These are phyloP conservation scores for Acrossocheilus fasciatus DNA, from an alignment of 2,797 vertebrate genomes.

Conservation along the genomic window DNA sequence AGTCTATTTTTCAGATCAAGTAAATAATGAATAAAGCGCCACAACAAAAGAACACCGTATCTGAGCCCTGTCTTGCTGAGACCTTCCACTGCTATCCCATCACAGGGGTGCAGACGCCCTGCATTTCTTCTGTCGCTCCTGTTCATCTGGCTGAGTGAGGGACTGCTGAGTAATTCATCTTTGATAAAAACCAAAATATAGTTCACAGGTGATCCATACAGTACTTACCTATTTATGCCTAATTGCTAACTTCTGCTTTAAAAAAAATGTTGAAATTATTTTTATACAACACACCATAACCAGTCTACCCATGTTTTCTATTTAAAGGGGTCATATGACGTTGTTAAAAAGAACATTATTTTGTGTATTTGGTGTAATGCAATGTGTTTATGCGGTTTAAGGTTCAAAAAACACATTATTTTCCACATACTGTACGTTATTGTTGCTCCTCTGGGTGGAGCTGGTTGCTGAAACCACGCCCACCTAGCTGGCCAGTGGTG, in stretches of 20 bases:
- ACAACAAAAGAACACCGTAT: constrained; percentile 79
- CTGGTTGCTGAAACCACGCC: no score
- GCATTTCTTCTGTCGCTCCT: constrained; percentile 22
- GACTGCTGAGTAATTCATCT: neutral
- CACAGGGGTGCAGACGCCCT: neutral
- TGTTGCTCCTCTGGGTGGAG: no score
- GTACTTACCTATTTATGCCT: neutral
- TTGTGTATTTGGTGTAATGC: no score
- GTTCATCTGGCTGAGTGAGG: neutral
- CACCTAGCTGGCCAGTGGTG: no score
- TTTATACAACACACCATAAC: neutral
- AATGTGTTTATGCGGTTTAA: no score
- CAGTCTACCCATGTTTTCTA: neutral
- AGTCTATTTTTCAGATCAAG: constrained; percentile 82
- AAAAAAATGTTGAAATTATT: neutral
- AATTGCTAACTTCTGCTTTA: neutral
- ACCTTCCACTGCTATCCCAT: constrained; percentile 13
- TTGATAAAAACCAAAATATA: neutral
- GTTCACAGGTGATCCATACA: neutral
- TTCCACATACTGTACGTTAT: no score
- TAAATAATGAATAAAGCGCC: constrained; percentile 83
- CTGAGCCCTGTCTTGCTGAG: constrained; percentile 56
- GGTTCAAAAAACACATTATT: no score
- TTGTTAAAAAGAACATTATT: no score
- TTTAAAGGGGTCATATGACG: no score